phyloP scores from a whole-genome alignment of 1,140 invertebrate species.

The Aphidius ervi region DNA sequence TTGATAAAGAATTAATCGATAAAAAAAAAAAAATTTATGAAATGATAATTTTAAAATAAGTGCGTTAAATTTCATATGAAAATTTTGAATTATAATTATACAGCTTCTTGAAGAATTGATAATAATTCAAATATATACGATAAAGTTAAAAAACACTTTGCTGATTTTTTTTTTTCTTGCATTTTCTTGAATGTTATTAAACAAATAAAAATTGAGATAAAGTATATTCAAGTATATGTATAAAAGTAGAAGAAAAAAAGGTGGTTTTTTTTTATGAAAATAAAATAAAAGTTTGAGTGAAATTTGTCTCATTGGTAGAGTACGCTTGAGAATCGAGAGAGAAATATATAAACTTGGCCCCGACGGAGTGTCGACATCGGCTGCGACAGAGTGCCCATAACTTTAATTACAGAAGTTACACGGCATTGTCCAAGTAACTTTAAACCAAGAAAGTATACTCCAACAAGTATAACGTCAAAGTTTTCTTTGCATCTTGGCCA shows the following conservation, averaged over 20 bases:
- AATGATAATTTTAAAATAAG: no score
- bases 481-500: slow-evolving; percentile 24
- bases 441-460: slow-evolving; percentile 26
- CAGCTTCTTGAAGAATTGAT: no score
- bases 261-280: neutral
- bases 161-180: neutral
- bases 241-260: no score
- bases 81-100: no score
- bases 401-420: slow-evolving; percentile 33
- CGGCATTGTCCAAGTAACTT: slow-evolving; percentile 28
- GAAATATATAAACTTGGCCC: neutral
- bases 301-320: no score
- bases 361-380: neutral
- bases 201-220: neutral
- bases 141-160: no score
- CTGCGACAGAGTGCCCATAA: slow-evolving; percentile 23
- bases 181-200: neutral
- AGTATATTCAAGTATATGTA: neutral
- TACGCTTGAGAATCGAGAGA: slow-evolving; percentile 1
- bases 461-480: slow-evolving; percentile 16
- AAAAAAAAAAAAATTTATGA: no score
- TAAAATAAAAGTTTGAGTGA: no score
- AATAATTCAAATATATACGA: no score
- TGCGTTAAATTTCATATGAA: no score
- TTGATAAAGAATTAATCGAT: no score